These are phyloP conservation scores for Sebastes dallii DNA, from an alignment of 2,797 vertebrate genomes.

Conservation along the genomic window DNA sequence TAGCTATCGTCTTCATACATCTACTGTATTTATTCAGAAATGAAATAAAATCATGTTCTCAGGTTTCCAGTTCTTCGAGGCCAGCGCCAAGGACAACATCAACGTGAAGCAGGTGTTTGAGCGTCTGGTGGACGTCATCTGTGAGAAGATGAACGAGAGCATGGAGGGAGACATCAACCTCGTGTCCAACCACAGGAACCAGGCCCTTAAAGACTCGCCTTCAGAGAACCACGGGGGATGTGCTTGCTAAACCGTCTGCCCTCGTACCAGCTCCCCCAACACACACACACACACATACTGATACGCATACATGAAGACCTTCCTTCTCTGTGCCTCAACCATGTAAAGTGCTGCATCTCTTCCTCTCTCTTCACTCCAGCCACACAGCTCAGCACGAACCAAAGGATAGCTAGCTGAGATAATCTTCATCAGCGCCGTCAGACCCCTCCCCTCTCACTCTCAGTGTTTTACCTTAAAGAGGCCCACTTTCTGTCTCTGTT, in stretches of 20 bases:
- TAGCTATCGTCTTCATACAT: background rate
- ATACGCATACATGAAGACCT: conserved; percentile 20
- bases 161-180: conserved; percentile 80
- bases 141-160: conserved; percentile 92
- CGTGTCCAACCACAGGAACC: conserved; percentile 76
- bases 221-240: conserved; percentile 79
- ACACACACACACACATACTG: background rate
- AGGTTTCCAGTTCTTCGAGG: conserved; percentile 94
- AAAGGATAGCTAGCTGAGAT: conserved; percentile 24
- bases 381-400: background rate
- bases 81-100: conserved; percentile 92
- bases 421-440: conserved; percentile 19
- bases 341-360: conserved; percentile 19
- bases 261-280: background rate
- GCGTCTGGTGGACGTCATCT: conserved; percentile 90
- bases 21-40: background rate
- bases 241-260: conserved; percentile 77
- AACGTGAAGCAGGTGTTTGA: conserved; percentile 94
- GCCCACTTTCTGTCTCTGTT: conserved; percentile 1
- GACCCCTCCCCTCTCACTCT: background rate
- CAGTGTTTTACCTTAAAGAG: background rate
- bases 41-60: background rate
- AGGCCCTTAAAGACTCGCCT: conserved; percentile 75
- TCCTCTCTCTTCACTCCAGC: background rate
- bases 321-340: conserved; percentile 48